Percentiles rank a stretch among this genome's conserved stretches.
These are phyloP conservation scores for Acropternis orthonyx DNA, from an alignment of 2,797 vertebrate species.

Conservation along the genomic window DNA sequence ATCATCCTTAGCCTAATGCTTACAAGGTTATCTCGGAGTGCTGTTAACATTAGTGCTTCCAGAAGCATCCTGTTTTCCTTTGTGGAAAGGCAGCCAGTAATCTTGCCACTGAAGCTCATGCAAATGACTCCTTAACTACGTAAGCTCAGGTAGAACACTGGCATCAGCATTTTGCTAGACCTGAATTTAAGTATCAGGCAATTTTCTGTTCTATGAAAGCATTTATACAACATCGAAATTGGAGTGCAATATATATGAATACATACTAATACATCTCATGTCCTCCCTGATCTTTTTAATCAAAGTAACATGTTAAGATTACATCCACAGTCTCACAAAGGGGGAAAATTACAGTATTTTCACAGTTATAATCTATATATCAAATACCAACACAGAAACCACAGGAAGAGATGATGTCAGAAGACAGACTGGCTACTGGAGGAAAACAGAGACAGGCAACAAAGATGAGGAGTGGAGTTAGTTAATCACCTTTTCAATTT, in stretches of 20 bases:
- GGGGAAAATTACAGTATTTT: not conserved
- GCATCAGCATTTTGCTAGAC: not conserved
- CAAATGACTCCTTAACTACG: not conserved
- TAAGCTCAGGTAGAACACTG: not conserved
- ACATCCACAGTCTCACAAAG: not conserved
- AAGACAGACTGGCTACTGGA: slow-evolving; percentile 1
- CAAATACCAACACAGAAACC: not conserved
- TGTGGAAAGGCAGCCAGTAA: not conserved
- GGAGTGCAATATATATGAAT: not conserved
- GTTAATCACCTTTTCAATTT: slow-evolving; percentile 5
- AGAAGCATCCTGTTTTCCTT: not conserved
- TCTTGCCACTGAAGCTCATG: not conserved
- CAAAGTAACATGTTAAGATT: not conserved
- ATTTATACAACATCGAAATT: not conserved
- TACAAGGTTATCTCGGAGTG: not conserved
- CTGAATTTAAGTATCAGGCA: not conserved
- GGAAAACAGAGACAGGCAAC: slow-evolving; percentile 3
- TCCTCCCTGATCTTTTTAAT: not conserved
- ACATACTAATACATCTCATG: not conserved
- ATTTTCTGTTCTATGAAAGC: not conserved
- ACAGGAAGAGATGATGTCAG: not conserved
- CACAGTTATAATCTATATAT: not conserved
- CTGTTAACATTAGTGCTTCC: not conserved
- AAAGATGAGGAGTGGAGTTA: not conserved
- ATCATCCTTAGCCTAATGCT: not conserved